Evolutionary conservation across 2,888 invertebrate species (phyloP).

Genomic region (Heliothis peltigera): DNA sequence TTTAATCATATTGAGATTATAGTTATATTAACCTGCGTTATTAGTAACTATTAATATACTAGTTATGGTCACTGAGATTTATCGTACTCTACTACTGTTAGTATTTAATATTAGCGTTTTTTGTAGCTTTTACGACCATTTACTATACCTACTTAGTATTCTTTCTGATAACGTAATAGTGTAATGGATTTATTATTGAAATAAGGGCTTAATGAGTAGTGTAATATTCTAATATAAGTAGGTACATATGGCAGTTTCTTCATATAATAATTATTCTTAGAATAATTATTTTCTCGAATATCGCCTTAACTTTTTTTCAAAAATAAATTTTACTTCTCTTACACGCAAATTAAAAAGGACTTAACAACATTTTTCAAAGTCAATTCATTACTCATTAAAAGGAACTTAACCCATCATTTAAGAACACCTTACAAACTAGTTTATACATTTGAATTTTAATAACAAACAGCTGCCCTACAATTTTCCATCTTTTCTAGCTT

Average conservation of each 20-base stretch:
- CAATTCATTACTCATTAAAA: slow-evolving; percentile 4
- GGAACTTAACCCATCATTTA: background rate
- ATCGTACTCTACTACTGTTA: slow-evolving; percentile 14
- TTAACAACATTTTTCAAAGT: background rate
- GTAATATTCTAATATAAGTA: no score
- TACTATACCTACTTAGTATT: background rate
- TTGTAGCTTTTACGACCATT: background rate
- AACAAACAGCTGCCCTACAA: slow-evolving; percentile 24
- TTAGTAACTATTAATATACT: slow-evolving; percentile 30
- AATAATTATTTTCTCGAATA: no score
- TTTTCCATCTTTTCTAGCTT: slow-evolving; percentile 9
- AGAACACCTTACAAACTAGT: slow-evolving; percentile 30
- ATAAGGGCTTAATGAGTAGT: no score
- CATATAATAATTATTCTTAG: background rate
- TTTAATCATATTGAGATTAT: slow-evolving; percentile 36
- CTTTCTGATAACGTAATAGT: background rate
- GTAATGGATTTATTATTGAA: background rate
- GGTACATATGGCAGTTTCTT: background rate
- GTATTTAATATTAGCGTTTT: slow-evolving; percentile 5
- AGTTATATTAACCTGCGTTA: slow-evolving; percentile 23
- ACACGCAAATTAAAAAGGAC: background rate
- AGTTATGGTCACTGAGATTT: slow-evolving; percentile 18
- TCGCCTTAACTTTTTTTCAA: no score
- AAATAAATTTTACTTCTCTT: no score
- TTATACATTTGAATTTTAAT: slow-evolving; percentile 13